phyloP scores from a whole-genome alignment of 2,888 invertebrate species.

The Limnephilus rhombicus region DNA sequence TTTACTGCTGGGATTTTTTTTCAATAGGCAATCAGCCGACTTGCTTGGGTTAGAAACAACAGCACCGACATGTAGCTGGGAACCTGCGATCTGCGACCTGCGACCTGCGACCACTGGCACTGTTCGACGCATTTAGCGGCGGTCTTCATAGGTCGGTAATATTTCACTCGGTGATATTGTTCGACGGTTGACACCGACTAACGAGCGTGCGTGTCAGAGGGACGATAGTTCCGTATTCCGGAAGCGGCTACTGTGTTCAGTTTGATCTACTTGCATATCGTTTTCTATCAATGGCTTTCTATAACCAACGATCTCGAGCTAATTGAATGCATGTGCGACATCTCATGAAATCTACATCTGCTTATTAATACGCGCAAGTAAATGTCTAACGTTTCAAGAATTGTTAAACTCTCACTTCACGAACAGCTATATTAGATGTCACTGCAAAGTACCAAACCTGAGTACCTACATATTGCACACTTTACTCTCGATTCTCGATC shows the following conservation, averaged over 20 bases:
- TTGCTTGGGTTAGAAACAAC: background rate
- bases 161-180: slow-evolving; percentile 42
- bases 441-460: background rate
- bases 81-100: slow-evolving; percentile 9
- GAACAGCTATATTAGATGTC: background rate
- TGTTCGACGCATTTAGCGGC: background rate
- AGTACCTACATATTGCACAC: background rate
- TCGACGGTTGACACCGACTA: slow-evolving; percentile 34
- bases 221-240: slow-evolving; percentile 27
- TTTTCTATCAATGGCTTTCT: slow-evolving; percentile 46
- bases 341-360: background rate
- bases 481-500: background rate
- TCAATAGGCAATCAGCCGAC: background rate
- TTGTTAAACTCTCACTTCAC: background rate
- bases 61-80: background rate
- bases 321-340: slow-evolving; percentile 7
- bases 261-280: slow-evolving; percentile 45
- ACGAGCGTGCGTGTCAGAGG: slow-evolving; percentile 44
- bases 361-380: background rate
- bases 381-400: background rate
- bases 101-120: background rate
- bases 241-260: slow-evolving; percentile 6
- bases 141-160: slow-evolving; percentile 25
- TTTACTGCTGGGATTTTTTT: background rate
- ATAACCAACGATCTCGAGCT: slow-evolving; percentile 14